Evolutionary conservation across 2,888 invertebrate species (phyloP), one percentile per base, ranked within the genome.

Genomic region (Masnerella sp.): DNA sequence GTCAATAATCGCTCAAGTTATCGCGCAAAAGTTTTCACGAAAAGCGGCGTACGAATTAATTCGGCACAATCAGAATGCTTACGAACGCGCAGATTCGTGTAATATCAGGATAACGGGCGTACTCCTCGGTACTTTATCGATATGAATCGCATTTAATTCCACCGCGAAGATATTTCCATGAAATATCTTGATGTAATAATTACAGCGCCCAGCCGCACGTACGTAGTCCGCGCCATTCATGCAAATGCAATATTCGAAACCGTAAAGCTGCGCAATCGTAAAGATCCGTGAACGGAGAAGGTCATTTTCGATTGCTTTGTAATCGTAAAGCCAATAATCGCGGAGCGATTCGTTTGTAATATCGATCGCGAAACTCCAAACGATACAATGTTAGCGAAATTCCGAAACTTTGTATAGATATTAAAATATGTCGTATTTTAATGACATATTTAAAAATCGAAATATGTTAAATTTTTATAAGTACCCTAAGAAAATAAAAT

Each of bases 101-200:
- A 62, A 40, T 62, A 49, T 62, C 28, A 51, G 49, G 18, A 7
- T 20, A 62, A 64, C 28, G 62, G 42, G 49, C 49, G 42, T 58
- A 42, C 12, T 49, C 49, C 42, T 18, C 45, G 43, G 34, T 64
- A 71, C 36, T 71, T 64, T 65, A 71, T 65, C 47, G 52, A 59
- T 59, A 65, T 54, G 47, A 71, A 65, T 71, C 52, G 45, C 43
- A 18, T 65, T 64, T 65, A 71, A 52, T 71, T 71, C 45, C 15
- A 65, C 25, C n/a, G 43, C 34, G 51, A 62, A 61, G 62, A 59
- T 65, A 73, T 73, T 73, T 65, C 45, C 56, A 62, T 73, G 61
- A 56, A 67, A 68, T 73, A 73, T 64, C 68, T 72, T 62, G 47
- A 47, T 72, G 54, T 47, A 42, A 72, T 72, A 72, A 72, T 61